These are phyloP conservation scores for Chloromyia formosa DNA, from an alignment of 2,888 invertebrate species.

Conservation along the genomic window DNA sequence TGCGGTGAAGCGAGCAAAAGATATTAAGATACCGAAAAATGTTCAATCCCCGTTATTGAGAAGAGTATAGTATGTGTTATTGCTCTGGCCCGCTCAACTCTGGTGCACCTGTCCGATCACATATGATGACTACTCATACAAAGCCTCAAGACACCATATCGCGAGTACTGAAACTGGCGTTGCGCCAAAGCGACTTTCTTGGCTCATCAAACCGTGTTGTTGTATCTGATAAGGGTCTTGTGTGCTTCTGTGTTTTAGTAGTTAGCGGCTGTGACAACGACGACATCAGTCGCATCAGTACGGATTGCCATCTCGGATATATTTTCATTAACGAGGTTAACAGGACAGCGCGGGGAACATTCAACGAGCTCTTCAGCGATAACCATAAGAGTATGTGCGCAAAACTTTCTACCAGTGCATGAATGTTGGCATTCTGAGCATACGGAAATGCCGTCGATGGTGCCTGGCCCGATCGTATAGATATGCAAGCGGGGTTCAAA, in stretches of 20 bases:
- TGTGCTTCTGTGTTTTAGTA: background rate
- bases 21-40: too few relatives aligned
- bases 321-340: constrained; percentile 12
- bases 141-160: too few relatives aligned
- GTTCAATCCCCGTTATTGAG: too few relatives aligned
- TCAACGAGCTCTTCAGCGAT: constrained; percentile 3
- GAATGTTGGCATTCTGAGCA: background rate
- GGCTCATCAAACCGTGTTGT: too few relatives aligned
- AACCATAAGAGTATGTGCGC: background rate
- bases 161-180: too few relatives aligned
- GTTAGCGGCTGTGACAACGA: background rate
- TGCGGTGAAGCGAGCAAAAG: too few relatives aligned
- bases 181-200: too few relatives aligned
- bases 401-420: background rate
- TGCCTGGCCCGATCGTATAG: background rate
- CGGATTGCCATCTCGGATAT: background rate
- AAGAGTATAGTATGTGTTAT: too few relatives aligned
- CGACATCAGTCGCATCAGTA: background rate
- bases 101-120: constrained; percentile 1
- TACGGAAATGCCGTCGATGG: background rate
- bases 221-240: background rate
- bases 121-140: background rate
- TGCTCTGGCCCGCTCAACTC: too few relatives aligned
- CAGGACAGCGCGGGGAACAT: constrained; percentile 20
- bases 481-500: background rate